Evolutionary conservation across 2,888 invertebrate species (phyloP), one percentile per base, ranked within the genome.

Genomic region (Calameuta pallipes): DNA sequence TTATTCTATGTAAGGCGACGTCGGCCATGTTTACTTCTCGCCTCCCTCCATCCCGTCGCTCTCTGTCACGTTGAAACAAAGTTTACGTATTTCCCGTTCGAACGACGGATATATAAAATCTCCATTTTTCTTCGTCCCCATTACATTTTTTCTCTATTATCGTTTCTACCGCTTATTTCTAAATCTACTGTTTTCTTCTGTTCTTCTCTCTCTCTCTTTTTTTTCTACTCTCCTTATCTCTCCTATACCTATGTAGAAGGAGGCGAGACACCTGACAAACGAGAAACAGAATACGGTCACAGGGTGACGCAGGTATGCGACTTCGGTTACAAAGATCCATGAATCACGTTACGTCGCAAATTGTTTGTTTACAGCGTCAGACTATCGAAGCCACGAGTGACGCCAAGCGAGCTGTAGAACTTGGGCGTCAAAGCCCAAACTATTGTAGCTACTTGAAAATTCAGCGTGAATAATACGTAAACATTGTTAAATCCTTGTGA

Each of bases 1-100:
- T 56, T 56, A 56, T 56, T 23, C 56, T 56, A 23, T 23, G 9
- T 23, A 9, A 23, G 23, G 23, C 6, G 15, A 15, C 56, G 56
- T 23, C 56, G 56, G 56, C 56, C 56, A 56, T 56, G 56, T 56
- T 56, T 56, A 23, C 56, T 56, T 56, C 56, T 56, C 41, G 30
- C 80, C 73, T 34, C 74, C 79, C 78, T 79, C 80, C 78, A 78
- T 80, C 81, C 78, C 81, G 77, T 75, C 76, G 70, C 79, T 69
- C 56, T 77, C 56, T 0, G 56, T 0, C 56, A 23, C 23, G 56
- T 41, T 41, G 15, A 41, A 41, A 41, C 41, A 41, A 41, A 41
- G 15, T 41, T 15, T 15, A 15, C 41, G 41, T 41, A 15, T 41
- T 23, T 15, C 41, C 15, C 15, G 41, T 56, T 9, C 0, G 23